These are phyloP conservation scores for Ruditapes philippinarum DNA, from an alignment of 1,140 invertebrate species.

Conservation along the genomic window DNA sequence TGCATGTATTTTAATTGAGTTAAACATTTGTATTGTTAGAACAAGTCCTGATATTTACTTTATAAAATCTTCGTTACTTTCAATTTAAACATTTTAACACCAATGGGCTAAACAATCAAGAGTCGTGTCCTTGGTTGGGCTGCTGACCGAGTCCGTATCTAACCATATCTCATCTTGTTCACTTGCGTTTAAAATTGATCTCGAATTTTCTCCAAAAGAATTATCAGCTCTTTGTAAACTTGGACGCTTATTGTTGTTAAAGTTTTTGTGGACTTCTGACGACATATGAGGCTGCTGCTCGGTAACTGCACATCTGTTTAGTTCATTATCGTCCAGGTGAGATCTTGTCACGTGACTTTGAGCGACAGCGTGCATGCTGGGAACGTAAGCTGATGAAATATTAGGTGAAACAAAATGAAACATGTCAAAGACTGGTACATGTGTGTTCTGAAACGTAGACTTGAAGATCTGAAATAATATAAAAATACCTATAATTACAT, in stretches of 20 bases:
- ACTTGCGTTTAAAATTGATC: too few relatives aligned
- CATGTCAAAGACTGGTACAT: background rate
- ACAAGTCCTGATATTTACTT: too few relatives aligned
- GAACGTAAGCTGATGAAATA: background rate
- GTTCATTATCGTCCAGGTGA: background rate
- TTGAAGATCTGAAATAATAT: background rate
- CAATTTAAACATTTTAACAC: conserved; percentile 24
- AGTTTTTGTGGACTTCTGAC: background rate
- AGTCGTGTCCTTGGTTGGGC: background rate
- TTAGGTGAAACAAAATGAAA: background rate
- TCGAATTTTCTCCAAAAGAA: too few relatives aligned
- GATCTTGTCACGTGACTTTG: conserved; percentile 1
- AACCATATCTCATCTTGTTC: background rate
- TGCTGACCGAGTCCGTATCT: conserved; percentile 10
- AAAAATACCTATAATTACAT: too few relatives aligned
- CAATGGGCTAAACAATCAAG: conserved; percentile 7
- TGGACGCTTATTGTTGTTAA: background rate
- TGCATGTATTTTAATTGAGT: too few relatives aligned
- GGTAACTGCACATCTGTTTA: background rate
- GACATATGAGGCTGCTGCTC: background rate
- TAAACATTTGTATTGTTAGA: too few relatives aligned
- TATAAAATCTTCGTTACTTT: too few relatives aligned
- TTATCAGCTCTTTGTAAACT: background rate
- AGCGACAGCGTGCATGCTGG: background rate
- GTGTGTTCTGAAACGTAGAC: background rate